Evolutionary conservation across 1,140 invertebrate genomes (phyloP).

Genomic region (Neodiprion virginianus): DNA sequence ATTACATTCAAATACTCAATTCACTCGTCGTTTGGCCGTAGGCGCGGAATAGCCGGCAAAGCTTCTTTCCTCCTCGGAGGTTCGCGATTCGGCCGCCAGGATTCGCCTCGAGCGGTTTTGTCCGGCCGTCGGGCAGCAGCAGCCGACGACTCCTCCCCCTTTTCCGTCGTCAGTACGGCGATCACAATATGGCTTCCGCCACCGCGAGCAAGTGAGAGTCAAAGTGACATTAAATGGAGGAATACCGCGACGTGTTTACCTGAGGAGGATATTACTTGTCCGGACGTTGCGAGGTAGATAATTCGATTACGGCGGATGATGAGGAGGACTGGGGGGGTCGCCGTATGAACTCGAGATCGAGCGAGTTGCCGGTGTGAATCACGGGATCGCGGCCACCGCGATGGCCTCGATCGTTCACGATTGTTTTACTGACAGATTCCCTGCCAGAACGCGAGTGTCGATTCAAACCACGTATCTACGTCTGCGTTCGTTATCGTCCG

Average conservation of each 20-base stretch:
- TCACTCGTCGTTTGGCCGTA: too few relatives aligned
- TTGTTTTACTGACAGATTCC: not conserved
- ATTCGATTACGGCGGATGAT: not conserved
- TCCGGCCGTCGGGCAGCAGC: not conserved
- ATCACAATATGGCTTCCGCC: conserved; percentile 61
- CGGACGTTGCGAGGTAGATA: not conserved
- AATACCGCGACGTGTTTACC: not conserved
- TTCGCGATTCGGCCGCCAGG: conserved; percentile 12
- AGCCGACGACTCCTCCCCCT: conserved; percentile 1
- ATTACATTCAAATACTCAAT: too few relatives aligned
- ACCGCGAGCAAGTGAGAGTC: conserved; percentile 55
- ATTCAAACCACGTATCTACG: not conserved
- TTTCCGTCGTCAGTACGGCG: conserved; percentile 26
- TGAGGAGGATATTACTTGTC: not conserved
- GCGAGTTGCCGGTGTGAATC: too few relatives aligned
- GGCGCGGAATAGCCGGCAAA: too few relatives aligned
- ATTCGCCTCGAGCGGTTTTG: not conserved
- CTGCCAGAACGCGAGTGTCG: conserved; percentile 18
- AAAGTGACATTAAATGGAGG: conserved; percentile 32
- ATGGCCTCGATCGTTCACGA: not conserved
- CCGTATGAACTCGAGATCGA: not conserved
- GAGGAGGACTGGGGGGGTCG: not conserved
- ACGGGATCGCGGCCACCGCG: not conserved
- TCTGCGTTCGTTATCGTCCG: not conserved
- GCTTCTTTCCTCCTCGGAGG: too few relatives aligned